A percentile compares a stretch with the other conserved stretches of the same genome.
Conservation (phyloP, 2,888 invertebrate species). For the Cheilosia scutellata region DNA sequence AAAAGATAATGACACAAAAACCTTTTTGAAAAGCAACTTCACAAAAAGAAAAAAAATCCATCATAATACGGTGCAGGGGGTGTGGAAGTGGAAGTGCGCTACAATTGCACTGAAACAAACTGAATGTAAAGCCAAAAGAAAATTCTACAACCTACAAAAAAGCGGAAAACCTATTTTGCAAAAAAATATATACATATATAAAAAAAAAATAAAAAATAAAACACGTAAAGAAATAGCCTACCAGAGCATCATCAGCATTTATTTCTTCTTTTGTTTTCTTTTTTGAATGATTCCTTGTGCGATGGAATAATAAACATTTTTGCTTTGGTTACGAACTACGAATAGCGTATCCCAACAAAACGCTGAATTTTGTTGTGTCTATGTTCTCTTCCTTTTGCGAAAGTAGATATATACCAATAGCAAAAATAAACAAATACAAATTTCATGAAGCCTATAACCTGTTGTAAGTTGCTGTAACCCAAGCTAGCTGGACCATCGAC, state of each 20-base stretch:
- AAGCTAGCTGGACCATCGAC: conserved; percentile 46
- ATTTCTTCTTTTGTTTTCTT: conserved; percentile 11
- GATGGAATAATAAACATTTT: conserved; percentile 26
- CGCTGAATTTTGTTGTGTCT: conserved; percentile 12
- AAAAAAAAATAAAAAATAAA: conserved; percentile 3
- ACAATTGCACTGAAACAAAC: conserved; percentile 17
- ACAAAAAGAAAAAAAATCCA: background rate
- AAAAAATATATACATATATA: background rate
- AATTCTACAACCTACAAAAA: conserved; percentile 19
- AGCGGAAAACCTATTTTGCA: conserved; percentile 18
- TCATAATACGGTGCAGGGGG: background rate
- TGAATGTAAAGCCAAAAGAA: conserved; percentile 21
- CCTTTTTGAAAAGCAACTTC: conserved; percentile 12
- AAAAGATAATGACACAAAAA: background rate
- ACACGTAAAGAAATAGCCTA: background rate
- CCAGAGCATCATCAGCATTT: background rate
- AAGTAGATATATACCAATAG: conserved; percentile 34
- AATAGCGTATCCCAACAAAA: conserved; percentile 17
- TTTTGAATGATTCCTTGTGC: conserved; percentile 21
- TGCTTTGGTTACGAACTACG: conserved; percentile 6
- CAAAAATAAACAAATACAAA: conserved; percentile 13
- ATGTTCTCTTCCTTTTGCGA: conserved; percentile 39
- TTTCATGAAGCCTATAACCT: conserved; percentile 41
- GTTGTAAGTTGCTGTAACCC: conserved; percentile 46
- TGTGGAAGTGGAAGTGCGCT: conserved; percentile 5